These are phyloP conservation scores for Parnassius mnemosyne DNA, from an alignment of 2,888 invertebrate genomes.

Conservation along the genomic window DNA sequence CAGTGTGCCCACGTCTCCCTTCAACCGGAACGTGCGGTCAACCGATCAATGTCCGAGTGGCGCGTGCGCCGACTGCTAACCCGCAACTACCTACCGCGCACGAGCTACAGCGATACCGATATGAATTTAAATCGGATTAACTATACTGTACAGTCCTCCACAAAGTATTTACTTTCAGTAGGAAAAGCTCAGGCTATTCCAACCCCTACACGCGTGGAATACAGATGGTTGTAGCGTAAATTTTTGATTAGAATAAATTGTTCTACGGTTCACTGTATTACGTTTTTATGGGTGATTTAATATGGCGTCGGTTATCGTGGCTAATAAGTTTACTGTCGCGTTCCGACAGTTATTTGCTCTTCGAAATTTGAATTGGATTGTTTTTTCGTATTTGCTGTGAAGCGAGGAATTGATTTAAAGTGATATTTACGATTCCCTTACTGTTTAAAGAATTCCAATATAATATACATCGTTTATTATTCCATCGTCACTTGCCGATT, in stretches of 20 bases:
- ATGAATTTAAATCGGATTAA: conserved; percentile 75
- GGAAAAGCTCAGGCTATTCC: neutral
- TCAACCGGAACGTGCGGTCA: conserved; percentile 18
- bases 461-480: conserved; percentile 18
- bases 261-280: conserved; percentile 18
- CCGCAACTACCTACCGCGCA: conserved; percentile 57
- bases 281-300: conserved; percentile 30
- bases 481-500: neutral
- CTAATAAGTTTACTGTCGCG: conserved; percentile 32
- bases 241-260: neutral
- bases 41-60: conserved; percentile 33
- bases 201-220: neutral
- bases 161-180: conserved; percentile 27
- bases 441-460: conserved; percentile 10
- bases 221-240: conserved; percentile 4
- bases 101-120: conserved; percentile 61
- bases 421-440: conserved; percentile 21
- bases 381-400: conserved; percentile 20
- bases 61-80: conserved; percentile 60
- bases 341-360: conserved; percentile 31
- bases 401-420: conserved; percentile 27
- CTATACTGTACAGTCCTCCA: conserved; percentile 37
- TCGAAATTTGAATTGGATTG: conserved; percentile 28
- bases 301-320: conserved; percentile 26
- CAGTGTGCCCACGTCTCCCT: conserved; percentile 7